Evolutionary conservation across 2,113 vertebrate species (phyloP).

Genomic region (Anolis carolinensis): DNA sequence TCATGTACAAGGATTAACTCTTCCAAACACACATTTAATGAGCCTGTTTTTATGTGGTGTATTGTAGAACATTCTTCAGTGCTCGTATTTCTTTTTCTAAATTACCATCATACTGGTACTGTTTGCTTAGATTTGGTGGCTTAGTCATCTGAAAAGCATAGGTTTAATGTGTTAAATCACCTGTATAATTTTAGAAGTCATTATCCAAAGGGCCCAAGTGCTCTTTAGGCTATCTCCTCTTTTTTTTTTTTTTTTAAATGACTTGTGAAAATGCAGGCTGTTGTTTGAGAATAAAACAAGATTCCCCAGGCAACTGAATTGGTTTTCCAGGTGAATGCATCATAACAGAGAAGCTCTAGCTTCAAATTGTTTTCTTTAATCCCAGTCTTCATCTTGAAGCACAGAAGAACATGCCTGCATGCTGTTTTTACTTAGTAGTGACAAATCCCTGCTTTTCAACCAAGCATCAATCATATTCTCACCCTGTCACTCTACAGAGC

Average conservation of each 20-base stretch:
- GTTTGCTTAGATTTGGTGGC: not conserved
- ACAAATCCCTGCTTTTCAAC: slow-evolving; percentile 22
- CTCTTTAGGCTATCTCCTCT: slow-evolving; percentile 68
- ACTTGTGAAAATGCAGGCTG: slow-evolving; percentile 49
- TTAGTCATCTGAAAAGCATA: slow-evolving; percentile 52
- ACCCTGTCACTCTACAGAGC: slow-evolving; percentile 5
- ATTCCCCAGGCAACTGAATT: slow-evolving; percentile 51
- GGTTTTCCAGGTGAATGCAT: slow-evolving; percentile 61
- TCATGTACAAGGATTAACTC: not conserved
- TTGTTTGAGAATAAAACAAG: slow-evolving; percentile 52
- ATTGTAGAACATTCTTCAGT: not conserved
- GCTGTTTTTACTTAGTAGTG: slow-evolving; percentile 6
- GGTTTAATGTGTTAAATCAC: slow-evolving; percentile 59
- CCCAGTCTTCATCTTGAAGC: slow-evolving; percentile 20
- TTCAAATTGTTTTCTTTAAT: slow-evolving; percentile 59
- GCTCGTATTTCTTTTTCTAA: not conserved
- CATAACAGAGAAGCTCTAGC: slow-evolving; percentile 37
- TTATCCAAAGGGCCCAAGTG: slow-evolving; percentile 59
- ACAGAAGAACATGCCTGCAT: slow-evolving; percentile 1
- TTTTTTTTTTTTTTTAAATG: too few species aligned
- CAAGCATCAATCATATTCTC: slow-evolving; percentile 2
- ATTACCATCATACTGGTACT: slow-evolving; percentile 1
- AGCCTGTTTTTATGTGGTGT: not conserved
- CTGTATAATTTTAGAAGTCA: slow-evolving; percentile 65
- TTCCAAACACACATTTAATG: not conserved